Evolutionary conservation across 1,140 invertebrate species (phyloP).

Genomic region (Hycleus phaleratus): DNA sequence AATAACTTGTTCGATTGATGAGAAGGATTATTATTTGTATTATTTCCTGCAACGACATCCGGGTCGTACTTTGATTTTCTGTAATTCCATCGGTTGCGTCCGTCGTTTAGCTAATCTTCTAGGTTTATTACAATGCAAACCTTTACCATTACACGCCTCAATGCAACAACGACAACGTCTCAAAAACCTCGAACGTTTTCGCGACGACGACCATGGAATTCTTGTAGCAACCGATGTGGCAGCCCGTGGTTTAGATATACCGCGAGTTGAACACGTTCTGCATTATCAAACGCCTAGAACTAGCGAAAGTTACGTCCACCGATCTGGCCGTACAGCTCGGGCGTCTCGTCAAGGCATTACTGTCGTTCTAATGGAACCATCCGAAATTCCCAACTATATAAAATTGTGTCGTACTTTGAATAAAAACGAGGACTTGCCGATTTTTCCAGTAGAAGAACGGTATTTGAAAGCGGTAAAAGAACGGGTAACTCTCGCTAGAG

Average conservation of each 20-base stretch:
- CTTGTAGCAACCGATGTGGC: slow-evolving; percentile 97
- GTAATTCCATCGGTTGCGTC: slow-evolving; percentile 93
- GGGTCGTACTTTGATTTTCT: slow-evolving; percentile 92
- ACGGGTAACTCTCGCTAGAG: slow-evolving; percentile 65
- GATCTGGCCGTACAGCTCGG: slow-evolving; percentile 92
- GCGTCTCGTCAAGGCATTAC: slow-evolving; percentile 83
- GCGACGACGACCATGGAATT: slow-evolving; percentile 62
- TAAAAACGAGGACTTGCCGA: slow-evolving; percentile 73
- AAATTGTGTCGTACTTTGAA: slow-evolving; percentile 77
- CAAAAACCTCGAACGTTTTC: slow-evolving; percentile 90
- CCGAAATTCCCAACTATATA: slow-evolving; percentile 71
- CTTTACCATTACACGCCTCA: slow-evolving; percentile 83
- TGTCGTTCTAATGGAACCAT: slow-evolving; percentile 84
- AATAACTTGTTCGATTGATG: slow-evolving; percentile 65
- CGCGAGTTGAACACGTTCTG: slow-evolving; percentile 87
- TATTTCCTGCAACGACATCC: slow-evolving; percentile 81
- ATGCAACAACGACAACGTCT: slow-evolving; percentile 93
- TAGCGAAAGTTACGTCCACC: slow-evolving; percentile 91
- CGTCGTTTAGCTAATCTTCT: slow-evolving; percentile 77
- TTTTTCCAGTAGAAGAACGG: slow-evolving; percentile 70
- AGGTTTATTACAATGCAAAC: slow-evolving; percentile 64
- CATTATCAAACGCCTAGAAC: slow-evolving; percentile 97
- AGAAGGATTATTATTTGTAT: slow-evolving; percentile 91
- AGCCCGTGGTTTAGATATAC: slow-evolving; percentile 93
- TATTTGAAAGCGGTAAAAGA: slow-evolving; percentile 59